Base-by-base conservation (phyloP, 2,888 invertebrate genomes). In the Cylloceria caligata region DNA sequence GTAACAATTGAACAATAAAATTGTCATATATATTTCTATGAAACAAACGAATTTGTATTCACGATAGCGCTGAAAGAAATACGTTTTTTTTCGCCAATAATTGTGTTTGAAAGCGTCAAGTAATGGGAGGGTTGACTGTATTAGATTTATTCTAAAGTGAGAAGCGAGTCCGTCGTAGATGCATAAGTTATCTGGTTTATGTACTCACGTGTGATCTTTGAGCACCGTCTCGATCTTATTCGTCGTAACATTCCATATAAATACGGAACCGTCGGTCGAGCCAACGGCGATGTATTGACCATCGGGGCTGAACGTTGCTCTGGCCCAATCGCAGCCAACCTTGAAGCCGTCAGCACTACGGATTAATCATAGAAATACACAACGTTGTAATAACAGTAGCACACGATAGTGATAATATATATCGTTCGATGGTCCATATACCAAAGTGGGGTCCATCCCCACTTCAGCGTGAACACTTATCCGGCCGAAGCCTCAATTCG, bases 331-430 rank as follows among this genome's bases (percentile, higher is more conserved):
- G 94, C 97, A 98, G 83, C 97, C 97, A 83, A 99, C 97, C 94
- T 98, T 98, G 94, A 99, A 99, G 79, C 97, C 96, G 89, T 99
- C 99, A 91, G 97, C 97, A 93, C 99, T 99, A 94, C 55, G 94
- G 94, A 86, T 85, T 68, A 60, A 75, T 69, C 55, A 55, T 42
- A 75, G 69, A 60, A 84, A 74, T 47, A 21, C n/a, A n/a, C 16
- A 47, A 49, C 30, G 45, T 75, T 52, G 55, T 45, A 65, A 47
- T 39, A 30, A 62, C 30, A 9, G 57, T 45, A 24, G n/a, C 27
- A 42, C 36, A 36, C 21, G 27, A 34, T 42, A 16, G 60, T 2
- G 9, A 39, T 21, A n/a, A 27, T 19, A 55, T 16, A 16, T 11
- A 74, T 30, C n/a, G n/a, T n/a, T n/a, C n/a, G n/a, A n/a, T n/a